Percentiles rank a stretch among this genome's conserved stretches.
These are phyloP conservation scores for Xanthia icteritia DNA, from an alignment of 2,888 invertebrate species.

Conservation along the genomic window DNA sequence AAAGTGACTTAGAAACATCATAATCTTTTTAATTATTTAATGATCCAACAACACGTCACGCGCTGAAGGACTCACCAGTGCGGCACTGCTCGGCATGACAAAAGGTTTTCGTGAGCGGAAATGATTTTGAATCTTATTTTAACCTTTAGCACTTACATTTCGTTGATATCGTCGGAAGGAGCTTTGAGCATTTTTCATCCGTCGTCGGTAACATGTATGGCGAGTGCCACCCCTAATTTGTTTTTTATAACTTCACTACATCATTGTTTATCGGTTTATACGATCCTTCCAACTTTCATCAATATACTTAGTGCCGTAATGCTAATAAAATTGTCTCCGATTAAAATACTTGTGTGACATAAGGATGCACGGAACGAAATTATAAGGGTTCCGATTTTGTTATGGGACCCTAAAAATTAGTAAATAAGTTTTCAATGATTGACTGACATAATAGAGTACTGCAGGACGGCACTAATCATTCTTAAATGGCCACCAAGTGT, in stretches of 20 bases:
- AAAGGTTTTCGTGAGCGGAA: not conserved
- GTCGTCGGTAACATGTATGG: too few species aligned
- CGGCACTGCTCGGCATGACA: not conserved
- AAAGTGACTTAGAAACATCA: not conserved
- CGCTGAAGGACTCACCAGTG: not conserved
- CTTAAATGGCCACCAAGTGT: not conserved
- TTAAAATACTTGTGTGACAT: not conserved
- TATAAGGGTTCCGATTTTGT: not conserved
- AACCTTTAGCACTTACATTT: not conserved
- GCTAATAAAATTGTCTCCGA: not conserved
- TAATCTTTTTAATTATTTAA: not conserved
- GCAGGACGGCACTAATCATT: not conserved
- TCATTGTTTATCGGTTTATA: not conserved
- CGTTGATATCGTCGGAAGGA: not conserved
- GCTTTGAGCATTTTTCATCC: not conserved
- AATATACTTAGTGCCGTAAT: not conserved
- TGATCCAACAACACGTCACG: not conserved
- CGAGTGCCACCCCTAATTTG: not conserved
- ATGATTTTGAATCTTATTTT: not conserved
- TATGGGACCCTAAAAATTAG: not conserved
- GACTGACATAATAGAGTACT: not conserved
- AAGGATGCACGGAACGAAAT: not conserved
- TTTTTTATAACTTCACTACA: not conserved
- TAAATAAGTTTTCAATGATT: not conserved
- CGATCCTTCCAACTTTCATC: not conserved